phyloP scores from a whole-genome alignment of 1,140 invertebrate species.

The Radopholus similis region DNA sequence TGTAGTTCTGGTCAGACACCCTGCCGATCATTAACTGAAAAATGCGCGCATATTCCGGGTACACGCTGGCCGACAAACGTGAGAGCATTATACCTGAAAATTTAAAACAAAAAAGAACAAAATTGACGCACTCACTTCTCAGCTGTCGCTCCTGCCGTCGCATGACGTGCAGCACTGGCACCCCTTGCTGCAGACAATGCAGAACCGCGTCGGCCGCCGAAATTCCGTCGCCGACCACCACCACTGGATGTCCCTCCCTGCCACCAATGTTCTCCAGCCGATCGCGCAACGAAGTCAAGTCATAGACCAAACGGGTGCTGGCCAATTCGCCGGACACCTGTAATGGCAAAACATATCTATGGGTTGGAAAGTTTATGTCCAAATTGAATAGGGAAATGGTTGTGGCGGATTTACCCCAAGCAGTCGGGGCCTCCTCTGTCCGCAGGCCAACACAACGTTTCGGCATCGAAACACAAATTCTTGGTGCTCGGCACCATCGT shows the following conservation, averaged over 20 bases:
- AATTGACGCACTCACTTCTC: conserved; percentile 30
- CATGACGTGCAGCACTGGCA: conserved; percentile 52
- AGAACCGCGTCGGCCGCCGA: conserved; percentile 51
- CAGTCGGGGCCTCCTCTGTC: conserved; percentile 27
- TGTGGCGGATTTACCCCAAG: conserved; percentile 33
- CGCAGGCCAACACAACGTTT: conserved; percentile 40
- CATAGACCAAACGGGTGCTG: conserved; percentile 39
- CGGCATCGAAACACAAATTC: conserved; percentile 30
- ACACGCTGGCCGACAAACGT: conserved; percentile 48
- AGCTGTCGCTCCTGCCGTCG: conserved; percentile 48
- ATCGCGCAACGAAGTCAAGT: conserved; percentile 31
- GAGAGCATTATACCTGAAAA: conserved; percentile 47
- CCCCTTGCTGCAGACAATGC: conserved; percentile 42
- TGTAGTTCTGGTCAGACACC: conserved; percentile 31
- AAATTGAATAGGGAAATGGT: not conserved
- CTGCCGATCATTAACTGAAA: conserved; percentile 49
- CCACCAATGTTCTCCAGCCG: not conserved
- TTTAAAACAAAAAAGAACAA: not conserved
- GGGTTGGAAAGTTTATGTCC: too few relatives aligned
- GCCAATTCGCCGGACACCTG: conserved; percentile 36
- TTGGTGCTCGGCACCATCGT: not conserved
- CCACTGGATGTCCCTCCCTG: conserved; percentile 20
- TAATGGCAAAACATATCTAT: not conserved
- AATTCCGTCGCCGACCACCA: conserved; percentile 55
- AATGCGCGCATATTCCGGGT: conserved; percentile 51